Evolutionary conservation across 2,888 invertebrate genomes (phyloP), one percentile per base, ranked within the genome.

Genomic region (Dysmachus trigonus): DNA sequence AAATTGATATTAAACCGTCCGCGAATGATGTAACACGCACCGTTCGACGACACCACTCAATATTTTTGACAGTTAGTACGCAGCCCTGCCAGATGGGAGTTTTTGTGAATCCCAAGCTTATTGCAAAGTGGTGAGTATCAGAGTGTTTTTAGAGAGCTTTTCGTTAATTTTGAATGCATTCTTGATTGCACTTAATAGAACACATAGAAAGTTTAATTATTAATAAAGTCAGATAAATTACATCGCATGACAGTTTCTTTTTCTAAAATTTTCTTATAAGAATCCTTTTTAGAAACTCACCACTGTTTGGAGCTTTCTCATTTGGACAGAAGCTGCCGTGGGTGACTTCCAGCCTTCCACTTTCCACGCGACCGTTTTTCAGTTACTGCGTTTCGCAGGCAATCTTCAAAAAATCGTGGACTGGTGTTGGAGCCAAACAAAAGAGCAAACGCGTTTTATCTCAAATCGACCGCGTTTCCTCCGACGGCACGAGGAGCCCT

Each of bases 1-100:
- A 33, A 81, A 81, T 33, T 81, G 33, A 18, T 27, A 81, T 81
- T 33, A 81, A 81, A 81, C 47, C 47, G 47, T 77, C 31, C 51
- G 27, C 47, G 47, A 77, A n/a, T 81, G 81, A 81, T 81, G 81
- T 81, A 81, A 81, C 81, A 81, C 35, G 38, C 81, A 51, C 77
- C 77, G 81, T 81, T 81, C 81, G 27, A 31, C 62, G 81, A 81
- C 81, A 79, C 47, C 51, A 51, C 35, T 81, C 53, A 81, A 81
- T 81, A 81, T 31, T 30, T 79, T 81, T 81, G 81, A 81, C 81
- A 73, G 18, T 33, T 31, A n/a, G 1, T 6, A 47, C 4, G 10
- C 31, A 62, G 81, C 10, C 31, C 47, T 81, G 81, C 81, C 81
- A 81, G 31, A 53, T 27, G 1, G 2, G 18, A 10, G 3, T 0